Conservation (phyloP, 53 echinoderm and acorn worm species). For the Crossaster papposus region DNA sequence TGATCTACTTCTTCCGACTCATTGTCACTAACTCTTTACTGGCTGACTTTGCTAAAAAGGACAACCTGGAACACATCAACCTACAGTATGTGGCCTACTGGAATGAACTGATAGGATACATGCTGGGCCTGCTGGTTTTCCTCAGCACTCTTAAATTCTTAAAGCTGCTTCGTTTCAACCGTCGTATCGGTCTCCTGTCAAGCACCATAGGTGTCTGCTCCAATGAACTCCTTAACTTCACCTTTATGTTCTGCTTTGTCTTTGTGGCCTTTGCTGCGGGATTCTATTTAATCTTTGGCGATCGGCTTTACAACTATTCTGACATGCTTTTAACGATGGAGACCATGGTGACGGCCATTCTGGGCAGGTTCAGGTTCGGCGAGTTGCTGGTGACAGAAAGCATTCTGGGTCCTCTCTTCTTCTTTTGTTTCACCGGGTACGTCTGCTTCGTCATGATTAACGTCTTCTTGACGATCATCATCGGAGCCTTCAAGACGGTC, state of each 20-base stretch:
- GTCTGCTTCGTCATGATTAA: conserved; percentile 96
- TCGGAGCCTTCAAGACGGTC: conserved; percentile 83
- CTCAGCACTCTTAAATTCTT: conserved; percentile 88
- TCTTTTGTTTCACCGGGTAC: conserved; percentile 91
- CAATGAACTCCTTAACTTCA: conserved; percentile 84
- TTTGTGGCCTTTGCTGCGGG: conserved; percentile 82
- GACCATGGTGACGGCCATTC: conserved; percentile 79
- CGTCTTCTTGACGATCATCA: conserved; percentile 93
- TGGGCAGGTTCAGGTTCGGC: conserved; percentile 84
- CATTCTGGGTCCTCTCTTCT: conserved; percentile 77
- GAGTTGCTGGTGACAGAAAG: conserved; percentile 68
- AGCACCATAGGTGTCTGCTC: conserved; percentile 73
- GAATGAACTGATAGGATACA: conserved; percentile 89
- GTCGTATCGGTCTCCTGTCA: conserved; percentile 84
- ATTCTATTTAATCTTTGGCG: conserved; percentile 78
- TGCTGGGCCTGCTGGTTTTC: conserved; percentile 87
- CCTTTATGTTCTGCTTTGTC: conserved; percentile 86
- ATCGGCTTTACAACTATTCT: conserved; percentile 73
- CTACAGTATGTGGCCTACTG: conserved; percentile 97
- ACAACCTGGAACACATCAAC: conserved; percentile 66
- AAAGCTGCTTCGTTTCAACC: conserved; percentile 94
- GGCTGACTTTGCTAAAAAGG: conserved; percentile 29
- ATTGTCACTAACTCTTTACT: conserved; percentile 71
- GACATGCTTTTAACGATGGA: conserved; percentile 88
- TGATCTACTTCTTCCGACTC: conserved; percentile 88